These are phyloP conservation scores for Tinamus major DNA, from an alignment of 2,797 vertebrate genomes.

Conservation along the genomic window DNA sequence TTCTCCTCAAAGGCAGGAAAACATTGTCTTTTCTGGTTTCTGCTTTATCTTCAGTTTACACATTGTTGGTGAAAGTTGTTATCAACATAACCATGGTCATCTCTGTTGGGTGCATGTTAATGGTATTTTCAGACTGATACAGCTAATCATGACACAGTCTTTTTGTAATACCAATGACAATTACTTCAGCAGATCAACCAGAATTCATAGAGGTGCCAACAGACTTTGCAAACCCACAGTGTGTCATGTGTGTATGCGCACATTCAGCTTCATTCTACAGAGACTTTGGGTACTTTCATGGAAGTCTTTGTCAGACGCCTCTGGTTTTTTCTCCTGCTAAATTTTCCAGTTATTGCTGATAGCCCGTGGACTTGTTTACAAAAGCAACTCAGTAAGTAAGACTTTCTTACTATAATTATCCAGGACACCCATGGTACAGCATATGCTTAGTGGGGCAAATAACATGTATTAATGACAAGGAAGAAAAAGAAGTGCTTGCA, in stretches of 20 bases:
- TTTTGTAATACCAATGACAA: neutral
- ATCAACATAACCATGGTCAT: neutral
- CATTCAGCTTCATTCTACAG: neutral
- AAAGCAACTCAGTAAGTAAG: neutral
- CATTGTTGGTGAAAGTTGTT: neutral
- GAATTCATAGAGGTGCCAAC: neutral
- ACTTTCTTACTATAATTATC: neutral
- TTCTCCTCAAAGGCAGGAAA: neutral
- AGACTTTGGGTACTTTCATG: neutral
- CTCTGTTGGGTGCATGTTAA: neutral
- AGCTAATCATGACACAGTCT: neutral
- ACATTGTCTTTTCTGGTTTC: neutral
- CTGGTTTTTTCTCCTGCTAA: neutral
- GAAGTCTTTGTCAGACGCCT: neutral
- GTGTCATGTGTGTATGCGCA: fast-evolving
- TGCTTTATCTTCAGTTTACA: neutral
- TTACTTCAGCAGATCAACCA: neutral
- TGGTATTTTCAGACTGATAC: neutral
- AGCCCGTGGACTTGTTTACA: neutral
- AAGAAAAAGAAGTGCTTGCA: neutral
- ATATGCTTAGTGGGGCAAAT: fast-evolving
- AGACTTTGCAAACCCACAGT: neutral
- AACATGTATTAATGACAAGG: neutral
- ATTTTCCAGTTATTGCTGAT: neutral
- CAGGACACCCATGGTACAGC: neutral